Percentiles rank a stretch among this genome's conserved stretches.
Evolutionary conservation across 2,113 vertebrate genomes (phyloP).

Genomic region (Panthera uncia): DNA sequence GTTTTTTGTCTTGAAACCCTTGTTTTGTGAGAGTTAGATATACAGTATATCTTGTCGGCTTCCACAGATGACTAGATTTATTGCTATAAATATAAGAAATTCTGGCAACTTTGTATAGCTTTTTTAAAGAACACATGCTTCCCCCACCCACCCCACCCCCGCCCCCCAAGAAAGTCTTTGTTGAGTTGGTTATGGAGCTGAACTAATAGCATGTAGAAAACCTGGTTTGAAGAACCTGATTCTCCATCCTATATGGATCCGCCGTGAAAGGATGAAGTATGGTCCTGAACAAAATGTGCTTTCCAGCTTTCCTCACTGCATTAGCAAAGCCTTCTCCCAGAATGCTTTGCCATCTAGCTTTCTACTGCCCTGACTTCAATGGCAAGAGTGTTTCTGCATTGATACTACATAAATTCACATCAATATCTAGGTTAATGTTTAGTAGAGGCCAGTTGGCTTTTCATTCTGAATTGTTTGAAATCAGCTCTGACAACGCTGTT

Average conservation of each 20-base stretch:
- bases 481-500: slow-evolving; percentile 59
- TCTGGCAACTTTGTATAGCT: background rate
- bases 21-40: background rate
- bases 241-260: background rate
- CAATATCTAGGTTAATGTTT: slow-evolving; percentile 71
- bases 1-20: background rate
- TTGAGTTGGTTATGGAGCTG: background rate
- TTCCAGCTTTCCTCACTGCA: background rate
- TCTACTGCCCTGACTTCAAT: background rate
- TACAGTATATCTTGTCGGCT: background rate
- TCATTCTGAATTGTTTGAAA: slow-evolving; percentile 75
- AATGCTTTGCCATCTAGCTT: background rate
- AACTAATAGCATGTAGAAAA: background rate
- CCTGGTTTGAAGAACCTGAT: background rate
- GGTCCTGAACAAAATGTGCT: background rate
- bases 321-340: background rate
- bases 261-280: background rate
- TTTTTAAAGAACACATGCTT: background rate
- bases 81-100: background rate
- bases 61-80: background rate
- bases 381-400: slow-evolving; percentile 14
- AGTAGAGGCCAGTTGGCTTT: slow-evolving; percentile 66
- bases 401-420: slow-evolving; percentile 40
- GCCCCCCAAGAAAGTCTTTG: background rate
- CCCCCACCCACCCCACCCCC: rapidly evolving